Conservation (phyloP, 2,888 invertebrate genomes). For the Blastobasis lacticolella region DNA sequence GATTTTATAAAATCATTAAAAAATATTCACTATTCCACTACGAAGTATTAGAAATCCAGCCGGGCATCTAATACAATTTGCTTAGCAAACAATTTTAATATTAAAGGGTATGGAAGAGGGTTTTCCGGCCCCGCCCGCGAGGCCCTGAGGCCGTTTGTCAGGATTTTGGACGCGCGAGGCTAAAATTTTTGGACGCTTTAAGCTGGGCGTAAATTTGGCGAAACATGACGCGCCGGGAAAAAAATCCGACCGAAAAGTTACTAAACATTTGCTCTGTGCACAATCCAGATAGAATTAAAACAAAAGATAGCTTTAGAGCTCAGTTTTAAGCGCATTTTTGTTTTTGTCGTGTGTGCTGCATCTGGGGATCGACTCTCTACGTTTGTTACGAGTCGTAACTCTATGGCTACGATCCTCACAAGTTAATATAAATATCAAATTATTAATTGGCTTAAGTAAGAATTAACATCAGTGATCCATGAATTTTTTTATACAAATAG, state of each 20-base stretch:
- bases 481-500: too few relatives aligned
- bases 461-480: too few relatives aligned
- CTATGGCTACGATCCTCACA: too few relatives aligned
- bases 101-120: conserved; percentile 44
- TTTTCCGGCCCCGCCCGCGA: conserved; percentile 48
- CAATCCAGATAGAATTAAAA: conserved; percentile 16
- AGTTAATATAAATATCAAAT: too few relatives aligned
- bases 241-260: conserved; percentile 47
- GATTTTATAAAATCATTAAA: too few relatives aligned
- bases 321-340: too few relatives aligned
- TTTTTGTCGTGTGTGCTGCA: too few relatives aligned
- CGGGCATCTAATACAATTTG: conserved; percentile 21
- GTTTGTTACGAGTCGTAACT: too few relatives aligned
- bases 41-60: too few relatives aligned
- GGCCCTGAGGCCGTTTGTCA: conserved; percentile 73
- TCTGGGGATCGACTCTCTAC: too few relatives aligned
- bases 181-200: conserved; percentile 73
- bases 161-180: conserved; percentile 79
- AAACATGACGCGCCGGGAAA: conserved; percentile 65
- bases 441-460: too few relatives aligned
- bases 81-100: conserved; percentile 41
- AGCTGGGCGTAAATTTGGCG: conserved; percentile 69
- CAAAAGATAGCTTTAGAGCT: not conserved
- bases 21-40: too few relatives aligned
- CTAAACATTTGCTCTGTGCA: conserved; percentile 33